Conservation (phyloP, 2,888 invertebrate species). For the Punctoribates punctum region DNA sequence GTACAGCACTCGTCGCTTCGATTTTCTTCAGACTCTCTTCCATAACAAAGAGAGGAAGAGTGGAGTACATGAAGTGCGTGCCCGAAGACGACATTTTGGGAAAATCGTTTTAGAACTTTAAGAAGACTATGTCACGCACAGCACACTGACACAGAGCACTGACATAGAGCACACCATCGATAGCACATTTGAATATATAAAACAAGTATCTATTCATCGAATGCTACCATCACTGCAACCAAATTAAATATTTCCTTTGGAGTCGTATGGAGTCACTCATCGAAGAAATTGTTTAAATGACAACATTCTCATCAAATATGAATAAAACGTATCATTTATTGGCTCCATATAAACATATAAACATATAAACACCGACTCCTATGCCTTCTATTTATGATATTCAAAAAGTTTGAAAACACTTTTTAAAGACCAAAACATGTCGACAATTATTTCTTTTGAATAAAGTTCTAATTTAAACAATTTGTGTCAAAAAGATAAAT, state of each 20-base stretch:
- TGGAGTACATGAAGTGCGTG: background rate
- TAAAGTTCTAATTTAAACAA: too few species aligned
- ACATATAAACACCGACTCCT: too few species aligned
- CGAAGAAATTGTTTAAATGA: background rate
- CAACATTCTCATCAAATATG: background rate
- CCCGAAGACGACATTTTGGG: constrained; percentile 22
- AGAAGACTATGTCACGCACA: constrained; percentile 23
- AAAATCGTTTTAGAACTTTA: constrained; percentile 2
- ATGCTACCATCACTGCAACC: background rate
- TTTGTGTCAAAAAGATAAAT: too few species aligned
- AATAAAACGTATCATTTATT: constrained; percentile 2
- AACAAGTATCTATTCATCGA: background rate
- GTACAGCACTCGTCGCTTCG: background rate
- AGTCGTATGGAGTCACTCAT: background rate
- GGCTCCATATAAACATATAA: constrained; percentile 13
- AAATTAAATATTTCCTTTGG: constrained; percentile 13
- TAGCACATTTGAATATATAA: background rate
- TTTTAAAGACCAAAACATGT: too few species aligned
- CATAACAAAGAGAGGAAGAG: background rate
- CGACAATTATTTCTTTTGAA: too few species aligned
- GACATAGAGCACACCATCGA: background rate
- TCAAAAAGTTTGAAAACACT: too few species aligned
- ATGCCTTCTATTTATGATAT: too few species aligned
- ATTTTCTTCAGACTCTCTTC: background rate
- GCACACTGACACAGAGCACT: background rate